Base-by-base conservation (phyloP, 2,888 invertebrate genomes). In the Perizoma flavofasciatum region DNA sequence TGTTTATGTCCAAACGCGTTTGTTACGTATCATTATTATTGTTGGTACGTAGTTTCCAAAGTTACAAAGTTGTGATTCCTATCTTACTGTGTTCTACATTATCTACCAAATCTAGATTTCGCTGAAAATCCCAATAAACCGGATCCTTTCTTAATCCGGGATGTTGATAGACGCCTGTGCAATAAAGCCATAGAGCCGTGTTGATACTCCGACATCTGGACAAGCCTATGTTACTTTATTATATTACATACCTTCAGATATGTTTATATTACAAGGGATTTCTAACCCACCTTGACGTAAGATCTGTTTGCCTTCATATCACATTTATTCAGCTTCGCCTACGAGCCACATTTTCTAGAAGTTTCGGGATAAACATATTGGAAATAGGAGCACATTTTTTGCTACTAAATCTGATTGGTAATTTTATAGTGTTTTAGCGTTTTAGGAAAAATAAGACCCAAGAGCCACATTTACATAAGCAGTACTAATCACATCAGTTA, bases 151-250 rank as follows among this genome's bases (percentile, higher is more conserved):
- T 53, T 53, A 46, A 57, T 61, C 50, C 44, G 40, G 47, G 11
- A 41, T 11, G 11, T 33, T 46, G 51, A 56, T 51, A 45, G 33
- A 57, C 48, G 49, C 49, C 59, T 46, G 58, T 53, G 55, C 55
- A 62, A 65, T 62, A 61, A 61, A 54, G 43, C 49, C 40, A 55
- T 47, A 54, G 52, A 54, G 34, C 22, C 47, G 41, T 48, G 58
- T 61, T 62, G 60, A 65, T 58, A 47, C 45, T 52, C 11, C 48
- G 35, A 47, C 61, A 65, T 59, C 55, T 58, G 62, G 61, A 47
- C 58, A 43, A 41, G 49, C 57, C 55, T 55, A 58, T 62, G 47
- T 45, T 46, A 53, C 55, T 60, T 65, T 65, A 65, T 65, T 65
- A 55, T 53, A 63, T 59, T 50, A 56, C 47, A 49, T 47, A 54